These are phyloP conservation scores for Acanthochromis polyacanthus DNA, from an alignment of 2,113 vertebrate species.

Conservation along the genomic window DNA sequence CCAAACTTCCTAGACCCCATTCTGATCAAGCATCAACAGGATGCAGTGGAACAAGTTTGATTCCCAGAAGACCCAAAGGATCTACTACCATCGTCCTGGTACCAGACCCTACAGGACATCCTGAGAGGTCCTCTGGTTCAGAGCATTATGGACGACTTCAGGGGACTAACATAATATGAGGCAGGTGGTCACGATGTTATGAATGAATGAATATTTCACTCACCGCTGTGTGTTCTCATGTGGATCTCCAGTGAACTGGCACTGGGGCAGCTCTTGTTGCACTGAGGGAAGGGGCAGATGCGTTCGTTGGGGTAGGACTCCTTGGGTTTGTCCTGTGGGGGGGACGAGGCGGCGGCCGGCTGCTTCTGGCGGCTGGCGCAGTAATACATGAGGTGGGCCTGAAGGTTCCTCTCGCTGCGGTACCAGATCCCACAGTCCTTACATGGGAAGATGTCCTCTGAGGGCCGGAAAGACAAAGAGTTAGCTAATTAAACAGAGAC, in stretches of 20 bases:
- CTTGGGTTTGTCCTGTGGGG: conserved; percentile 92
- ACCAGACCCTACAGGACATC: no score
- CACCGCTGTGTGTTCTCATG: conserved; percentile 98
- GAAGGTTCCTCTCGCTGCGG: conserved; percentile 96
- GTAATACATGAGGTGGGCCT: conserved; percentile 98
- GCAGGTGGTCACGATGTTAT: no score
- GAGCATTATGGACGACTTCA: no score
- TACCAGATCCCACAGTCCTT: conserved; percentile 99
- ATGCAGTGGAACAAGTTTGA: no score
- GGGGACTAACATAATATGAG: no score
- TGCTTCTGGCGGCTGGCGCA: conserved; percentile 94
- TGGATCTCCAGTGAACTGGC: conserved; percentile 98
- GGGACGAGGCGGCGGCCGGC: conserved; percentile 74
- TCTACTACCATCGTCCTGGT: no score
- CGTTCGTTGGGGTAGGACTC: conserved; percentile 95
- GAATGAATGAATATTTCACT: conserved; percentile 38
- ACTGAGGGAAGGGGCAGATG: conserved; percentile 95
- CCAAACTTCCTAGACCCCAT: no score
- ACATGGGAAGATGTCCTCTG: conserved; percentile 98
- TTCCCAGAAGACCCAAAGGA: no score
- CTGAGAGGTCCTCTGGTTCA: no score
- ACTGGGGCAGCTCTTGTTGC: conserved; percentile 98
- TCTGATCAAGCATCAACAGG: no score
- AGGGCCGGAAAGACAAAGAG: not conserved
- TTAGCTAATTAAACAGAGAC: not conserved